Base-by-base conservation (phyloP, 1,140 invertebrate genomes). In the Araneus ventricosus region DNA sequence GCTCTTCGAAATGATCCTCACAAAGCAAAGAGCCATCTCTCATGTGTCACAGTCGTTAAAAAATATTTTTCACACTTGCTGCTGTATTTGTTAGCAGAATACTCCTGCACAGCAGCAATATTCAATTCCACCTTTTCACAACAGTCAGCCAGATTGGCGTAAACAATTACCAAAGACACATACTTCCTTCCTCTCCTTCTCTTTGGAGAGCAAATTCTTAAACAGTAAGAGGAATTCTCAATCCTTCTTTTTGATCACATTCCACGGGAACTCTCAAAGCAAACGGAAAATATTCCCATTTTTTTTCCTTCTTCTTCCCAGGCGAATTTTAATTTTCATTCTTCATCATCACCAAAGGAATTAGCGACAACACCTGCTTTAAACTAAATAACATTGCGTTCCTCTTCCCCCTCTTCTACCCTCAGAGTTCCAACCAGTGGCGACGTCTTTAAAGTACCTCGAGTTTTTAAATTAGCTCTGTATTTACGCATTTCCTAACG, bases 141-240 rank as follows among this genome's bases (percentile, higher is more conserved):
- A 27, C 75, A 61, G 80, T 45, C 90, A 34, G 24, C 39, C 30
- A 37, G 80, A 85, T 70, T 82, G 59, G 79, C 90, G 52, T 52
- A 86, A 91, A 84, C 57, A 91, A 92, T 92, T 92, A 92, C 90
- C 30, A 85, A 92, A 92, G 82, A 85, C 90, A 92, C 90, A 92
- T 92, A 92, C 70, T 90, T 84, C 45, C 45, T 52, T n/a, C 20
- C 37, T 7, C 39, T 84, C 52, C 24, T 75, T n/a, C 30, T 39
- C 39, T 34, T 79, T 2, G 17, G 24, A 30, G 14, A 41, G 61
- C 39, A 20, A 92, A 86, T 92, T 92, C 90, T 92, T 86, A 82
- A 85, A 34, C 27, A 39, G 79, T 90, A 90, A 86, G 75, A 52
- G 90, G 82, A 86, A 92, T 92, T 92, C 37, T 22, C 80, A 82